These are phyloP conservation scores for Mamestra brassicae DNA, from an alignment of 2,888 invertebrate genomes.

Conservation along the genomic window DNA sequence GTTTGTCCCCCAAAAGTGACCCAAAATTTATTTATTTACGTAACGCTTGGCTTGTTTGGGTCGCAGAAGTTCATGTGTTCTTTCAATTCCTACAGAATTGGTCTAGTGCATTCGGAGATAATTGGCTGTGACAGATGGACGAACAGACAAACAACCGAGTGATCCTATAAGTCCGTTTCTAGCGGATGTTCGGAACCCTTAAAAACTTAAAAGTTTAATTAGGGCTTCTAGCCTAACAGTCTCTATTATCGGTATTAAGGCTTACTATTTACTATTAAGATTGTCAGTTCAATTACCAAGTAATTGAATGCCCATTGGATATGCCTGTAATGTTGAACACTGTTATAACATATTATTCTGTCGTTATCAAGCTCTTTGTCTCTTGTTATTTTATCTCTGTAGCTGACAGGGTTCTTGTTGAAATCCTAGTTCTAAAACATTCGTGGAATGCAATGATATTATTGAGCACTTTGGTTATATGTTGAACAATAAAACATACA, in stretches of 20 bases:
- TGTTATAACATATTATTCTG: slow-evolving; percentile 23
- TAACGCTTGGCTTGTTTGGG: no score
- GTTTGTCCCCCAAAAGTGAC: no score
- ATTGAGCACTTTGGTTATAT: background rate
- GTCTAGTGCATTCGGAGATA: no score
- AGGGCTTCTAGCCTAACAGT: slow-evolving; percentile 21
- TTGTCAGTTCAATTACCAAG: slow-evolving; percentile 51
- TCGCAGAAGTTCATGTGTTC: no score
- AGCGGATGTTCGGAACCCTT: no score
- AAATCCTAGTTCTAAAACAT: background rate
- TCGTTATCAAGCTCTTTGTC: slow-evolving; percentile 4
- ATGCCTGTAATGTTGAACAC: slow-evolving; percentile 24
- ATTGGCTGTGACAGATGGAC: no score
- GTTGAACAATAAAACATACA: background rate
- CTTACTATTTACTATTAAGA: slow-evolving; percentile 22
- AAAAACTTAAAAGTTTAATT: slow-evolving; percentile 11
- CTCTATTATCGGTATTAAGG: slow-evolving; percentile 13
- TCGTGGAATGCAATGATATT: background rate
- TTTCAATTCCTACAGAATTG: no score
- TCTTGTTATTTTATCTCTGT: background rate
- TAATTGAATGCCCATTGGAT: slow-evolving; percentile 48
- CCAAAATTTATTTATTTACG: no score
- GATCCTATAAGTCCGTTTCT: no score
- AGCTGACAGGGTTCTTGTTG: background rate
- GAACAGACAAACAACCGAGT: no score